Conservation (phyloP, 2,113 vertebrate species). For the Myrmophylax atrothorax region DNA sequence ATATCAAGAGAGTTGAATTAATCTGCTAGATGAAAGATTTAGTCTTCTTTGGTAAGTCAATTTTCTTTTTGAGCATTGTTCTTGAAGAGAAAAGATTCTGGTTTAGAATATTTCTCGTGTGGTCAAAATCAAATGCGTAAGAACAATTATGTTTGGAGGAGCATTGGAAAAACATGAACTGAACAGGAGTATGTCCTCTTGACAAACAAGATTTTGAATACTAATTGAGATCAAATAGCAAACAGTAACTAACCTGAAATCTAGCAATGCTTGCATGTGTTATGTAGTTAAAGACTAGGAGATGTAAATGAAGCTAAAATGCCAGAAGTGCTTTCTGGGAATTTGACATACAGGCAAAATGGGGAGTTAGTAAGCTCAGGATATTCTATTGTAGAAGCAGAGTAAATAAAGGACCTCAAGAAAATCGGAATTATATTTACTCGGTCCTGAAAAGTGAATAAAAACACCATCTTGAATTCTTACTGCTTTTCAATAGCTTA, state of each 20-base stretch:
- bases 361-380: not conserved
- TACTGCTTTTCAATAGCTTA: not conserved
- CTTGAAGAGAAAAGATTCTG: not conserved
- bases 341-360: not conserved
- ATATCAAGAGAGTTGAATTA: not conserved
- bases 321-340: not conserved
- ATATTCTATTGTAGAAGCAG: not conserved
- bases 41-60: not conserved
- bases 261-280: not conserved
- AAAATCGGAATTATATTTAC: not conserved
- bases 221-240: not conserved
- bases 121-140: not conserved
- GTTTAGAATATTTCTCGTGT: not conserved
- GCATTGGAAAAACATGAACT: not conserved
- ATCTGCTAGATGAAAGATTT: not conserved
- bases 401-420: not conserved
- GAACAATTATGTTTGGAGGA: not conserved
- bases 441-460: not conserved
- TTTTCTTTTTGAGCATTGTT: not conserved
- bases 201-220: not conserved
- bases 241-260: not conserved
- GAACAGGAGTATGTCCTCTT: not conserved
- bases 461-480: not conserved
- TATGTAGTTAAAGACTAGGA: not conserved
- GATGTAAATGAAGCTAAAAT: not conserved